Base-by-base conservation (phyloP, 2,888 invertebrate species). In the Punctoribates punctum region DNA sequence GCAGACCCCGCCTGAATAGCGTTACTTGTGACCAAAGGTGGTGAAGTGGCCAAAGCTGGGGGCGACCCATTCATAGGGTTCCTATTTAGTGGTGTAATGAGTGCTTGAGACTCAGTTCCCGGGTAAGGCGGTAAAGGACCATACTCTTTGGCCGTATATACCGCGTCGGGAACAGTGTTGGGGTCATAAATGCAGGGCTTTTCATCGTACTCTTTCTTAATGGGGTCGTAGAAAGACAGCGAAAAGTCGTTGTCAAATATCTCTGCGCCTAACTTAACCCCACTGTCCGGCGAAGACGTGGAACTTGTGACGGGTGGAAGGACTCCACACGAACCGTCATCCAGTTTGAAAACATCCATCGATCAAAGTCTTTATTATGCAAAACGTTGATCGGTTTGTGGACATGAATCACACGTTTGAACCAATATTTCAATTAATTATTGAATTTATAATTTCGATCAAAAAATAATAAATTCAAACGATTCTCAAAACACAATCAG, bases 301-400 rank as follows among this genome's bases (percentile, higher is more conserved):
- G 20, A 17, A 38, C 38, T 67, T 34, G 38, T 38, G 38, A 38
- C 38, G 0, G 67, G 67, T n/a, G 38, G 67, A 4, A 67, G 11
- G 25, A 34, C 67, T 9, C 67, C 67, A 38, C 67, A 67, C 34
- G 67, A 67, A 20, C 67, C 67, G 67, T 67, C 67, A 67, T 67
- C 67, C 67, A 67, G 67, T 67, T 67, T 67, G 67, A 67, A 67
- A 9, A 67, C 67, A 67, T 67, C 67, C 67, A 67, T 67, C 29
- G n/a, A 67, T 67, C 34, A 27, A 29, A 60, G 60, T 60, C 60
- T 60, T 60, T 60, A 6, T 60, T 27, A 23, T 23, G 60, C 27
- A 60, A 60, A 60, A 25, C 60, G 60, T 11, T 60, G 13, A 25
- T 25, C 60, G 60, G 25, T 25, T 27, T 60, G 60, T 60, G 60